These are phyloP conservation scores for Rhinoraja longicauda DNA, from an alignment of 2,797 vertebrate genomes.

Conservation along the genomic window DNA sequence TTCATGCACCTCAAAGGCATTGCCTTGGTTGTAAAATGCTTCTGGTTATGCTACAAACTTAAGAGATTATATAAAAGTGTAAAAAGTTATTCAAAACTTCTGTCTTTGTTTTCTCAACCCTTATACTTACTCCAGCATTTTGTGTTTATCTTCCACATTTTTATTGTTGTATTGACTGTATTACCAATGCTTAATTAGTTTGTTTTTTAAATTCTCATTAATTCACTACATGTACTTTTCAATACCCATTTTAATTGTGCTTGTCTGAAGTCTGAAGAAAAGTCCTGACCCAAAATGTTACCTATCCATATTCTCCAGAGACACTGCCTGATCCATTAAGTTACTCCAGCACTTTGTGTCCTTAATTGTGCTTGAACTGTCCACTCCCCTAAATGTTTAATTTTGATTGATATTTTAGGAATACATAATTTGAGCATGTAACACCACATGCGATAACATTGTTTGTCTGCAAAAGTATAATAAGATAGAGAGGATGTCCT, in stretches of 20 bases:
- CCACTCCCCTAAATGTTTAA: neutral
- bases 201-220: neutral
- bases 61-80: no score
- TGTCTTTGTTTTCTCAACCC: neutral
- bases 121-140: neutral
- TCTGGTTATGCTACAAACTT: no score
- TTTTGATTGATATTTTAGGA: neutral
- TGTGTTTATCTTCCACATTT: neutral
- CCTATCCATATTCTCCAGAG: no score
- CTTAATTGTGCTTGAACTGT: neutral
- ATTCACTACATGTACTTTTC: neutral
- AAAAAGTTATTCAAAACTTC: no score
- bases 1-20: no score
- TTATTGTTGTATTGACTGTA: neutral
- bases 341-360: no score
- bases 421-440: neutral
- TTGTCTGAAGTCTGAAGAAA: neutral
- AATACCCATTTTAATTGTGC: neutral
- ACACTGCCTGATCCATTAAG: no score
- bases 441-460: neutral
- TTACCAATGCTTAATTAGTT: neutral
- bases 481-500: neutral
- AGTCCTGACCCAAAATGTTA: no score
- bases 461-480: neutral
- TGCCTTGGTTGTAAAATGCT: no score